Evolutionary conservation across 2,888 invertebrate species (phyloP), one percentile per base, ranked within the genome.

Genomic region (Chloroclysta siterata): DNA sequence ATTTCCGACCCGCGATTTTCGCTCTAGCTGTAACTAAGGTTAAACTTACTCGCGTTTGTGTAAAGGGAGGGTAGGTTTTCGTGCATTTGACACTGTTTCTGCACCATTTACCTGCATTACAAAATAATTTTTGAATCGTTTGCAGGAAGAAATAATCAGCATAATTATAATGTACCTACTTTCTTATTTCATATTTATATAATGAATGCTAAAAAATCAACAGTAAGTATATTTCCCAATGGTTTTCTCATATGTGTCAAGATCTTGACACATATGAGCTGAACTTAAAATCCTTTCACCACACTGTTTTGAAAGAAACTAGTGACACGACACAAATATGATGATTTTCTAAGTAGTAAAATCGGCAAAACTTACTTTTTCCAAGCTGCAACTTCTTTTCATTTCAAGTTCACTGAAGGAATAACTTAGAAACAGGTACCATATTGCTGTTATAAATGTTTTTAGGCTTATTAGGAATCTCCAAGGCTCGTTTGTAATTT

Each of bases 331-430:
- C 22, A 22, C 1, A 3, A 22, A 22, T 1, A 22, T 2, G 22
- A 22, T 22, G 22, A 3, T 22, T 22, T 22, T 1, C 3, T 22
- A 22, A 2, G 5, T 22, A n/a, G n/a, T 13, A 7, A 28, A 48
- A 29, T 6, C n/a, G 13, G 22, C 11, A 47, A n/a, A 28, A 73
- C 79, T 75, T 75, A 85, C 91, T 77, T 84, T 89, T 81, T 89
- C 88, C 69, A 87, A 86, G 81, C 89, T 90, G 65, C 73, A 73
- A 79, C 88, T 85, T 74, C 81, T 90, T 83, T 84, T 79, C 91
- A 92, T 92, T 88, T 91, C 90, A 87, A 86, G 77, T 69, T 85
- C 83, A 81, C 74, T 79, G 80, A 88, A 86, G 63, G 78, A 86
- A 76, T 85, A 86, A 74, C 81, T 77, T 65, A 85, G 72, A 71